Base-by-base conservation (phyloP, 1,140 invertebrate species). In the Metaphire vulgaris region DNA sequence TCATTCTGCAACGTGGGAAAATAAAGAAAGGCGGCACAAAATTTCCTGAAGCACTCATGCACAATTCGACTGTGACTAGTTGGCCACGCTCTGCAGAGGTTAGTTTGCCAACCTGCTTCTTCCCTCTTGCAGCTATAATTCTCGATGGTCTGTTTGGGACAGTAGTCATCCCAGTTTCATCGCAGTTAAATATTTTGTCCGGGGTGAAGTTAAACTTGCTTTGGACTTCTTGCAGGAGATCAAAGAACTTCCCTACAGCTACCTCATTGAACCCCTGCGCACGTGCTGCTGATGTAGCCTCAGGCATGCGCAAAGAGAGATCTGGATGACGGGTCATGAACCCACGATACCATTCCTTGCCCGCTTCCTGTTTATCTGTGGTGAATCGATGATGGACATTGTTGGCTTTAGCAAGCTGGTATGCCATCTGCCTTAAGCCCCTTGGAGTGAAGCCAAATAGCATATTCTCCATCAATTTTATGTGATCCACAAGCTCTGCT, bases 61-160 rank as follows among this genome's bases (percentile, higher is more conserved):
- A 72, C 64, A 75, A 76, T 33, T 71, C 41, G 26, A 82, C 41
- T 21, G 81, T 82, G 0, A 82, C 78, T 21, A 81, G 67, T 80
- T 81, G 82, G 30, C 86, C 86, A 28, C 85, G 74, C 81, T 88
- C 87, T 1, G 80, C 85, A 71, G 84, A 86, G 6, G 84, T 87
- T 16, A 87, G 74, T 75, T 81, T 74, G 33, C 84, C 85, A 2
- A 88, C 83, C 81, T 88, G 84, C 76, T 82, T 82, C 29, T 75
- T 73, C 31, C 86, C 86, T 81, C 82, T 82, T 74, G 76, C 78
- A 64, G 84, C 81, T 15, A 88, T 76, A 72, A 89, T 80, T 80
- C 86, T 88, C 2, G 67, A 29, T 33, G 77, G 67, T 33, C 83
- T 81, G 78, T 85, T 85, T 32, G 86, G 83, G 2, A 88, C 85